Evolutionary conservation across 2,797 vertebrate species (phyloP).

Genomic region (Coendou prehensilis): DNA sequence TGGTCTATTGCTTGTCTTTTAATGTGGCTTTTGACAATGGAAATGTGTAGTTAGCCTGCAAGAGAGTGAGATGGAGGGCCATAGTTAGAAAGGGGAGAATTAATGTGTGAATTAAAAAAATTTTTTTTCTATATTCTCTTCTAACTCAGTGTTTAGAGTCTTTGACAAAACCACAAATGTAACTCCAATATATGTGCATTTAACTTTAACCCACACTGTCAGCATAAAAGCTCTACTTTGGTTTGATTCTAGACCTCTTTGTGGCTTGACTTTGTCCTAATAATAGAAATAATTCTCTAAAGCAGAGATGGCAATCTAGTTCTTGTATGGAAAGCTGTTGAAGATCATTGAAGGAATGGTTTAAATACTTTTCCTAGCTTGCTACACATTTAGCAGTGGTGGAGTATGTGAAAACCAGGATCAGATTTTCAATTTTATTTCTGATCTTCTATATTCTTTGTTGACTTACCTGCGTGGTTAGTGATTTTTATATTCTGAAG

Average conservation of each 20-base stretch:
- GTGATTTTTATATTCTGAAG: slow-evolving; percentile 54
- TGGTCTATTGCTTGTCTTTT: slow-evolving; percentile 58
- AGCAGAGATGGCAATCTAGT: slow-evolving; percentile 1
- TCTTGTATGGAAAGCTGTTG: slow-evolving; percentile 49
- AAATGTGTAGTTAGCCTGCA: slow-evolving; percentile 26
- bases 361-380: slow-evolving; percentile 44
- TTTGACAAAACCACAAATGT: slow-evolving; percentile 14
- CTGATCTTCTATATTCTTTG: background rate
- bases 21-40: slow-evolving; percentile 64
- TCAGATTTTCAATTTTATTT: slow-evolving; percentile 50
- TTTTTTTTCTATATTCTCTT: slow-evolving; percentile 17
- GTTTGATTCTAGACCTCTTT: slow-evolving; percentile 51
- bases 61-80: slow-evolving; percentile 7
- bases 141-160: background rate
- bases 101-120: background rate
- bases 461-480: slow-evolving; percentile 24
- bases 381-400: slow-evolving; percentile 14
- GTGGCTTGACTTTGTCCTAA: slow-evolving; percentile 45
- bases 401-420: slow-evolving; percentile 50
- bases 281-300: slow-evolving; percentile 61
- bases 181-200: background rate
- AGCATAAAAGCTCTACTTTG: slow-evolving; percentile 31
- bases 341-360: slow-evolving; percentile 39
- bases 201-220: background rate
- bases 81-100: slow-evolving; percentile 57